These are phyloP conservation scores for Drosophila neocordata DNA, from an alignment of 1,140 invertebrate species.

Conservation along the genomic window DNA sequence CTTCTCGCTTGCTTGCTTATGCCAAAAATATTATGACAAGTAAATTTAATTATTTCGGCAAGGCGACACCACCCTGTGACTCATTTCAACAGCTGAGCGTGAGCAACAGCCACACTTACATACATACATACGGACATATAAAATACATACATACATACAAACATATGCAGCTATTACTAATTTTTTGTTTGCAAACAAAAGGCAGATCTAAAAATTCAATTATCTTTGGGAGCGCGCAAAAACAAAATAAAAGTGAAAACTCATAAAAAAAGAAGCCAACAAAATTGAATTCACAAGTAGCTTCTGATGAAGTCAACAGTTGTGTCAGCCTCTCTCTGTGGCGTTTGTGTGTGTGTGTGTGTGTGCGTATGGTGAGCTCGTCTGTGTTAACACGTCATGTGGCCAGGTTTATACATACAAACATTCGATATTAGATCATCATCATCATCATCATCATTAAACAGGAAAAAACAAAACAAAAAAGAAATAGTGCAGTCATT, in stretches of 20 bases:
- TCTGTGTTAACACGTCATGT: constrained; percentile 8
- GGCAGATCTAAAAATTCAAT: constrained; percentile 53
- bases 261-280: constrained; percentile 17
- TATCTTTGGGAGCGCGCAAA: constrained; percentile 15
- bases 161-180: constrained; percentile 27
- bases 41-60: not conserved
- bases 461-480: not conserved
- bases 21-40: not conserved
- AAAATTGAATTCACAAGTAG: constrained; percentile 37
- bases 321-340: constrained; percentile 2
- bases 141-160: not conserved
- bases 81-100: constrained; percentile 29
- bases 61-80: constrained; percentile 47
- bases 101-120: constrained; percentile 1
- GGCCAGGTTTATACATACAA: not conserved
- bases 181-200: constrained; percentile 59
- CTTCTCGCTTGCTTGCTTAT: not conserved
- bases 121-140: not conserved
- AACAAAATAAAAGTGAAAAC: constrained; percentile 4
- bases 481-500: constrained; percentile 1
- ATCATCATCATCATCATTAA: constrained; percentile 2
- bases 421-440: constrained; percentile 3
- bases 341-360: not conserved
- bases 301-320: constrained; percentile 36
- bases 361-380: not conserved